phyloP scores from a whole-genome alignment of 1,140 invertebrate genomes.

The Sycophaga agraensis region DNA sequence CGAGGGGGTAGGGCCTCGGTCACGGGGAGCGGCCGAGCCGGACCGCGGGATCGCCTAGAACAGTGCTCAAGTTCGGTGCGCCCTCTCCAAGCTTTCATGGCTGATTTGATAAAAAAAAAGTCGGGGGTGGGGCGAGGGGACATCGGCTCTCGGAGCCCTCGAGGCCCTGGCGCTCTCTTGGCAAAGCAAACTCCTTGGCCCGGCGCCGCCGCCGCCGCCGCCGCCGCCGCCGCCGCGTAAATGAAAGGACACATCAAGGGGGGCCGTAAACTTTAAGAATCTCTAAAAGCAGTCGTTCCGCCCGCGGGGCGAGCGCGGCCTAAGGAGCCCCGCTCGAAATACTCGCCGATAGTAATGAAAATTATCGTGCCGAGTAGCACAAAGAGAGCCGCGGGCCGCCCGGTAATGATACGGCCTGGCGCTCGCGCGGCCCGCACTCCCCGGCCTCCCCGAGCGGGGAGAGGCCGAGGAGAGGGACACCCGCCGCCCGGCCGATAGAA shows the following conservation, averaged over 20 bases:
- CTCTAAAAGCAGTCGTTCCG: constrained; percentile 19
- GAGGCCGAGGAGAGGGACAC: no score
- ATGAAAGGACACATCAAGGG: constrained; percentile 10
- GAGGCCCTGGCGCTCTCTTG: neutral
- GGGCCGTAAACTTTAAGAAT: constrained; percentile 17
- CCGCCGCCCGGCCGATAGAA: no score
- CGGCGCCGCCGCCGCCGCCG: neutral
- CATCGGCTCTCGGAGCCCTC: neutral
- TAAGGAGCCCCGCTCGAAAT: constrained; percentile 27
- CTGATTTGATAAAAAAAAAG: constrained; percentile 1
- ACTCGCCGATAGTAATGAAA: constrained; percentile 42
- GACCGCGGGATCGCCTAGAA: no score
- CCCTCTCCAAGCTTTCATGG: no score
- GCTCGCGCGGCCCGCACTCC: neutral
- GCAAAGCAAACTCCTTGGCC: constrained; percentile 9
- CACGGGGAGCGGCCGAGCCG: no score
- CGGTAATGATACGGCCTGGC: constrained; percentile 40
- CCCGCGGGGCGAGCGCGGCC: neutral
- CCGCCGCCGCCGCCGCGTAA: neutral
- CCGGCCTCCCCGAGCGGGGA: no score
- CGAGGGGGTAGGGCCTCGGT: no score
- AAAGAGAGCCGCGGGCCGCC: constrained; percentile 40
- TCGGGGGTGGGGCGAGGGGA: neutral
- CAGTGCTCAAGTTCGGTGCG: no score
- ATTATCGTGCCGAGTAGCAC: constrained; percentile 34